phyloP scores from a whole-genome alignment of 2,113 vertebrate genomes.

The Cepphus grylle region DNA sequence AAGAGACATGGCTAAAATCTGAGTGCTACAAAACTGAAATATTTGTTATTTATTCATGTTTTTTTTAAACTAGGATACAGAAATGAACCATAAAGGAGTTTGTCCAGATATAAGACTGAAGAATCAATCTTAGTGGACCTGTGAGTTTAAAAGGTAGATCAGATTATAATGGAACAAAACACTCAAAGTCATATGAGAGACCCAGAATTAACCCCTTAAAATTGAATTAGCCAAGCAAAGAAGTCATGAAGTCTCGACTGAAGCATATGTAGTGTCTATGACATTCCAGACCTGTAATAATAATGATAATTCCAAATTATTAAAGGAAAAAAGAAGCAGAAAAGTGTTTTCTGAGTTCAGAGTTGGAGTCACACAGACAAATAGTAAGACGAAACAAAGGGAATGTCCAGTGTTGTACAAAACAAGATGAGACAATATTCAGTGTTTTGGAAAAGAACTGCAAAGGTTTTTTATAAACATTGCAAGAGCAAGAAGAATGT shows the following conservation, averaged over 20 bases:
- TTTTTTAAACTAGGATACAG: neutral
- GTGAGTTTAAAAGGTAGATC: neutral
- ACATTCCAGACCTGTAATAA: neutral
- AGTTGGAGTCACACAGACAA: neutral
- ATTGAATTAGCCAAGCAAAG: neutral
- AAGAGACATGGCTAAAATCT: neutral
- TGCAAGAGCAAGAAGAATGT: neutral
- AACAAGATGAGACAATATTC: neutral
- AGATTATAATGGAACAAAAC: neutral
- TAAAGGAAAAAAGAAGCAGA: neutral
- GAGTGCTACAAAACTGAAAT: neutral
- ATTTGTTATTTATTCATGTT: neutral
- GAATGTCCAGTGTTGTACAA: neutral
- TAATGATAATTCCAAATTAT: neutral
- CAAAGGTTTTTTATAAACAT: neutral
- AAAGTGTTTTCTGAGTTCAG: neutral
- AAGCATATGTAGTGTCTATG: neutral
- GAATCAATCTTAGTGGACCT: neutral
- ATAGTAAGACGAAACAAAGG: neutral
- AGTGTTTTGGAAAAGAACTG: neutral
- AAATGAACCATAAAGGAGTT: neutral
- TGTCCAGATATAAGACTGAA: neutral
- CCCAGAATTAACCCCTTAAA: neutral
- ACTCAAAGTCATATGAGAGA: neutral
- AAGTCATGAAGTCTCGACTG: neutral